Evolutionary conservation across 1,140 invertebrate genomes (phyloP).

Genomic region (Trichonephila clavipes): DNA sequence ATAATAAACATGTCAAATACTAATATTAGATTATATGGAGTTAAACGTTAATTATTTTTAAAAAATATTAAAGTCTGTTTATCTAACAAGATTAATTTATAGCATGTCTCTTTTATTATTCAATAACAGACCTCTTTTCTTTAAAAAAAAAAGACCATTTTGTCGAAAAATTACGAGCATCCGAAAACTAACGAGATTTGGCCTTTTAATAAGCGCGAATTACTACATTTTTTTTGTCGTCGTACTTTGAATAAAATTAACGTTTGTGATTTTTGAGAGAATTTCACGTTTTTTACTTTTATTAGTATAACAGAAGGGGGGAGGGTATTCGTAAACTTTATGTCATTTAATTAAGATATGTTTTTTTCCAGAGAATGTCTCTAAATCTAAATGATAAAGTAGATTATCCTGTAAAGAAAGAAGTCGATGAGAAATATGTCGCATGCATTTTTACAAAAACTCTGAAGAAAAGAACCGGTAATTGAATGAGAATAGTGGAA

Average conservation of each 20-base stretch:
- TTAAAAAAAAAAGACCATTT: neutral
- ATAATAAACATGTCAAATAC: no score
- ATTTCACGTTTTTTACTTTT: neutral
- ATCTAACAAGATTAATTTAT: neutral
- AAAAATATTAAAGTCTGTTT: neutral
- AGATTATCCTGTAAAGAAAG: neutral
- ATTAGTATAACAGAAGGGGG: neutral
- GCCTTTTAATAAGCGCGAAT: neutral
- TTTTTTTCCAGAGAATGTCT: neutral
- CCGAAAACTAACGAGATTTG: neutral
- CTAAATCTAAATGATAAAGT: neutral
- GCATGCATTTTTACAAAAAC: conserved; percentile 7
- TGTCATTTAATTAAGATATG: conserved; percentile 24
- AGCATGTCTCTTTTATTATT: neutral
- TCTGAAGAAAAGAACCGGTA: neutral
- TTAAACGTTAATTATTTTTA: neutral
- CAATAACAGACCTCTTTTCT: neutral
- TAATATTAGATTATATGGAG: neutral
- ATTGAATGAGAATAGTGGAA: neutral
- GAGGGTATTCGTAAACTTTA: neutral
- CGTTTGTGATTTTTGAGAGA: neutral
- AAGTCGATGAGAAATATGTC: conserved; percentile 19
- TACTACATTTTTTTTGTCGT: no score
- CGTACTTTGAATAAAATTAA: neutral
- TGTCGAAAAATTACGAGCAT: neutral